Conservation (phyloP, 1,140 invertebrate species). For the Phortica variegata region DNA sequence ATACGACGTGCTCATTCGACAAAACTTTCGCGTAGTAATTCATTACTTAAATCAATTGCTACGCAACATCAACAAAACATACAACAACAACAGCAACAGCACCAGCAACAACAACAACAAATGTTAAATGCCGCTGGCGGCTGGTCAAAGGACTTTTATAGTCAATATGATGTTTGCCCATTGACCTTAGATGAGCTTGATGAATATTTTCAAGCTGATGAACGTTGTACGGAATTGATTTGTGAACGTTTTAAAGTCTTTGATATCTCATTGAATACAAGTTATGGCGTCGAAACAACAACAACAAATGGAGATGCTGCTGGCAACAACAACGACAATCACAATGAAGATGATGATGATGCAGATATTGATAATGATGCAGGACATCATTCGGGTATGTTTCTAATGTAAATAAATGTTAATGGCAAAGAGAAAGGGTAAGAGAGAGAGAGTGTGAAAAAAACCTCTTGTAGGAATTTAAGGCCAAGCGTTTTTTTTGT, state of each 20-base stretch:
- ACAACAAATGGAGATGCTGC: constrained; percentile 12
- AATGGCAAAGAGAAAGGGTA: too few relatives aligned
- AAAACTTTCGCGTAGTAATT: constrained; percentile 68
- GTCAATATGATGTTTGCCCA: constrained; percentile 45
- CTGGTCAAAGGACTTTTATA: constrained; percentile 57
- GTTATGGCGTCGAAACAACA: constrained; percentile 7
- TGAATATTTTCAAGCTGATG: constrained; percentile 48
- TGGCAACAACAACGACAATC: constrained; percentile 4
- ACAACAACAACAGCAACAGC: constrained; percentile 6
- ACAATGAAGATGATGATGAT: constrained; percentile 2
- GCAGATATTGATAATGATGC: constrained; percentile 44
- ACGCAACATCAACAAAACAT: constrained; percentile 35
- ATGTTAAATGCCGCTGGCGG: constrained; percentile 59
- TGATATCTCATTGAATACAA: constrained; percentile 31
- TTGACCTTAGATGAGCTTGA: constrained; percentile 46
- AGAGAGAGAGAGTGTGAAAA: too few relatives aligned
- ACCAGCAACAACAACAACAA: constrained; percentile 26
- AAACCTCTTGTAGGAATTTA: too few relatives aligned
- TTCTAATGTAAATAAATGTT: neutral
- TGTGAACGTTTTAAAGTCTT: constrained; percentile 51
- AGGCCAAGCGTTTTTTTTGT: too few relatives aligned
- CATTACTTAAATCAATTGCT: constrained; percentile 60
- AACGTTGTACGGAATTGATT: constrained; percentile 47
- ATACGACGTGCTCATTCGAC: constrained; percentile 71
- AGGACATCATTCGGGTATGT: constrained; percentile 55